Conservation (phyloP, 1,140 invertebrate genomes). For the Drosophila murphyi region DNA sequence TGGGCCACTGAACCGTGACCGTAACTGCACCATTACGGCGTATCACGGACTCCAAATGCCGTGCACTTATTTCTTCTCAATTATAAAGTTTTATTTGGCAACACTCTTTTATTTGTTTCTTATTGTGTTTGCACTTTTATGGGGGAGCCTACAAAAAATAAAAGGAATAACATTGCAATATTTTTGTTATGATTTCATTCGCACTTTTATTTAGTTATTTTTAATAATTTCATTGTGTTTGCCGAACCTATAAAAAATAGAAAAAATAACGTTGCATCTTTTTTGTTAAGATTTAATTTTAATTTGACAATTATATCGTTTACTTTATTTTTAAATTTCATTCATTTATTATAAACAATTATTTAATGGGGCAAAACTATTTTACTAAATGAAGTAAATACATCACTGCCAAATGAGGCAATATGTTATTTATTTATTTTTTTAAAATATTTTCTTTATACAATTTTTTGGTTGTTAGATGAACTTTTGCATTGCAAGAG, state of each 20-base stretch:
- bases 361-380: not conserved
- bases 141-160: conserved; percentile 5
- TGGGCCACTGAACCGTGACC: conserved; percentile 25
- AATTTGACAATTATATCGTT: not conserved
- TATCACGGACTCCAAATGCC: conserved; percentile 19
- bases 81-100: no score
- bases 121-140: not conserved
- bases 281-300: not conserved
- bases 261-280: not conserved
- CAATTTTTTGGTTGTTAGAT: conserved; percentile 3
- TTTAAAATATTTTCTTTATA: conserved; percentile 10
- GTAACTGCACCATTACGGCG: conserved; percentile 48
- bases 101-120: not conserved
- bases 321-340: not conserved
- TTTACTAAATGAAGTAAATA: not conserved
- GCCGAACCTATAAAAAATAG: conserved; percentile 1
- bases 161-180: not conserved
- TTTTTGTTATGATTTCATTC: not conserved
- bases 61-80: conserved; percentile 1
- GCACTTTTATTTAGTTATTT: not conserved
- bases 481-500: conserved; percentile 16
- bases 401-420: conserved; percentile 1
- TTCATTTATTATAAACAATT: not conserved
- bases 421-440: not conserved
- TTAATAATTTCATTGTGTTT: not conserved